phyloP scores from a whole-genome alignment of 2,113 vertebrate genomes.

The Sisor rabdophorus region DNA sequence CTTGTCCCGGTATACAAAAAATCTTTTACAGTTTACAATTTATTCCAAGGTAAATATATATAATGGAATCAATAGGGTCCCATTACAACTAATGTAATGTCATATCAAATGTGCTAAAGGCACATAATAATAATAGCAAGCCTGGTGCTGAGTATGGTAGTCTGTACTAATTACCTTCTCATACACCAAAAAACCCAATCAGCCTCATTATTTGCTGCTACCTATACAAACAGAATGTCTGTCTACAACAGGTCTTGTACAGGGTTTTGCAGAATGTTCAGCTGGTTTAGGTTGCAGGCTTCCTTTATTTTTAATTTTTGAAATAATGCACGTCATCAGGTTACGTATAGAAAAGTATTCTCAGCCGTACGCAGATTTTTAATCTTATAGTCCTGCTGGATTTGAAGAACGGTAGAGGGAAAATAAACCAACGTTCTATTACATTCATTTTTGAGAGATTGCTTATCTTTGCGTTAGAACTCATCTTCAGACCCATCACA shows the following conservation, averaged over 20 bases:
- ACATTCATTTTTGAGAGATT: not conserved
- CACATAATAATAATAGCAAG: conserved; percentile 15
- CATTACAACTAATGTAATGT: not conserved
- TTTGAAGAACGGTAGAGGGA: too few species aligned
- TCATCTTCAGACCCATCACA: not conserved
- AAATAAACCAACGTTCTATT: too few species aligned
- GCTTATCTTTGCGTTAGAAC: not conserved
- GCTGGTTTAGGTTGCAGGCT: conserved; percentile 9
- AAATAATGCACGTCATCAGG: conserved; percentile 8
- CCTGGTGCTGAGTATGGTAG: not conserved
- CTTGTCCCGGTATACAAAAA: too few species aligned
- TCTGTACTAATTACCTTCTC: conserved; percentile 37
- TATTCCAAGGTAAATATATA: too few species aligned
- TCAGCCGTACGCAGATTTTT: conserved; percentile 9
- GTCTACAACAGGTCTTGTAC: conserved; percentile 1
- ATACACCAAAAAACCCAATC: conserved; percentile 39
- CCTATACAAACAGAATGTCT: conserved; percentile 1
- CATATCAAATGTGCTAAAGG: conserved; percentile 8
- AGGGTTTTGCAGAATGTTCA: conserved; percentile 1
- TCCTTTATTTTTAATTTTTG: conserved; percentile 16
- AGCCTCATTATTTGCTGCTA: conserved; percentile 26
- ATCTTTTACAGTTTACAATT: too few species aligned
- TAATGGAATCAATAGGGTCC: too few species aligned
- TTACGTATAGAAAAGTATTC: conserved; percentile 7
- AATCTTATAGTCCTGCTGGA: not conserved